phyloP scores from a whole-genome alignment of 1,140 invertebrate genomes.

The Chionoecetes opilio region DNA sequence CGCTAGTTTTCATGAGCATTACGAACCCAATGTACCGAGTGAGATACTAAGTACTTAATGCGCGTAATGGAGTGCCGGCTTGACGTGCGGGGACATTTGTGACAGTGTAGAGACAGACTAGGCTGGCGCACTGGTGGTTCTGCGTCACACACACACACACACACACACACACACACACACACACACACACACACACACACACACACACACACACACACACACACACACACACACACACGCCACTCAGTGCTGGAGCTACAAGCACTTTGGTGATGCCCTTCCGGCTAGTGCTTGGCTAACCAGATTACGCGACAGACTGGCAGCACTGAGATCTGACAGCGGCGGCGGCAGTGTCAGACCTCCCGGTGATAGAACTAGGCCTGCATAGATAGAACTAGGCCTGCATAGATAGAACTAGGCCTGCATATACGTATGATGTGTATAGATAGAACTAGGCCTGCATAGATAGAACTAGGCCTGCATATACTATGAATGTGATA shows the following conservation, averaged over 20 bases:
- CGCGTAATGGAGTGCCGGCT: background rate
- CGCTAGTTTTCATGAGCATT: constrained; percentile 2
- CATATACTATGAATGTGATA: too few species aligned
- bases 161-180: too few species aligned
- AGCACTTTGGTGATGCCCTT: background rate
- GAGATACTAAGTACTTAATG: background rate
- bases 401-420: too few species aligned
- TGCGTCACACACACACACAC: background rate
- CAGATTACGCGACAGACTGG: background rate
- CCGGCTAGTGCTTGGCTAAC: background rate
- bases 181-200: too few species aligned
- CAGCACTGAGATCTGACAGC: background rate
- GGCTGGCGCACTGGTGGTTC: background rate
- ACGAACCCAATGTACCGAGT: background rate
- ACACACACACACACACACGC: background rate
- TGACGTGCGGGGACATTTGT: background rate
- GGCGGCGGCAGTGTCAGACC: too few species aligned
- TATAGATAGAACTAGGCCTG: too few species aligned
- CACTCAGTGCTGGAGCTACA: background rate
- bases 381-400: too few species aligned
- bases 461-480: too few species aligned
- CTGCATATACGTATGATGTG: background rate
- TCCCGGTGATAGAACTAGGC: too few species aligned
- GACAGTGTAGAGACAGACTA: background rate
- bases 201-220: too few species aligned